These are phyloP conservation scores for Xanthia togata DNA, from an alignment of 2,888 invertebrate genomes.

Conservation along the genomic window DNA sequence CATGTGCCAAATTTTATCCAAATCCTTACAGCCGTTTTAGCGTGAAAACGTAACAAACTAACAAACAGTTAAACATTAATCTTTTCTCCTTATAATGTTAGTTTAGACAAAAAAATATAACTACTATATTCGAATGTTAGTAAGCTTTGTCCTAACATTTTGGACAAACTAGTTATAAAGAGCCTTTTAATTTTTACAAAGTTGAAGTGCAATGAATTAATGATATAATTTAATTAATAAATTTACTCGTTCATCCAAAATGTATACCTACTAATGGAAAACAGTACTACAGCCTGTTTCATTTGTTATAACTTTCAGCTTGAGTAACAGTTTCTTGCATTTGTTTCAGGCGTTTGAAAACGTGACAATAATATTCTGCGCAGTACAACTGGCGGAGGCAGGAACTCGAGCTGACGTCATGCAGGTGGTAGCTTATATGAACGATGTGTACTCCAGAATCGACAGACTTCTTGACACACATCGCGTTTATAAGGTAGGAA, in stretches of 20 bases:
- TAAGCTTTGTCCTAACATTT: neutral
- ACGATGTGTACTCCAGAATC: slow-evolving; percentile 95
- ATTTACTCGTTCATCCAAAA: neutral
- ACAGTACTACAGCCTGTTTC: neutral
- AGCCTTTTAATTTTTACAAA: neutral
- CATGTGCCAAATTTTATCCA: too few relatives aligned
- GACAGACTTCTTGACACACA: slow-evolving; percentile 96
- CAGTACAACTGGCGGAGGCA: slow-evolving; percentile 90
- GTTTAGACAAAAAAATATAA: neutral
- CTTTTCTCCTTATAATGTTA: too few relatives aligned
- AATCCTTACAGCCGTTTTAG: too few relatives aligned
- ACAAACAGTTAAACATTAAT: too few relatives aligned
- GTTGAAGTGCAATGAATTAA: neutral
- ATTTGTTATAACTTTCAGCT: neutral
- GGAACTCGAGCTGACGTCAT: slow-evolving; percentile 89
- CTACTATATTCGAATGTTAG: neutral
- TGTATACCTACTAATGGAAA: neutral
- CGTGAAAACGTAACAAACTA: too few relatives aligned
- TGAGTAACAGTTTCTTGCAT: neutral
- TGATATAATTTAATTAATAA: neutral
- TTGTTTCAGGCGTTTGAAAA: slow-evolving; percentile 92
- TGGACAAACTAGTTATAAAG: neutral
- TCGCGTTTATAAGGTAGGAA: slow-evolving; percentile 95
- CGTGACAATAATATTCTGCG: slow-evolving; percentile 95
- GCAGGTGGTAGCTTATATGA: slow-evolving; percentile 96